Conservation (phyloP, 2,113 vertebrate species). For the Hyperopisus bebe region DNA sequence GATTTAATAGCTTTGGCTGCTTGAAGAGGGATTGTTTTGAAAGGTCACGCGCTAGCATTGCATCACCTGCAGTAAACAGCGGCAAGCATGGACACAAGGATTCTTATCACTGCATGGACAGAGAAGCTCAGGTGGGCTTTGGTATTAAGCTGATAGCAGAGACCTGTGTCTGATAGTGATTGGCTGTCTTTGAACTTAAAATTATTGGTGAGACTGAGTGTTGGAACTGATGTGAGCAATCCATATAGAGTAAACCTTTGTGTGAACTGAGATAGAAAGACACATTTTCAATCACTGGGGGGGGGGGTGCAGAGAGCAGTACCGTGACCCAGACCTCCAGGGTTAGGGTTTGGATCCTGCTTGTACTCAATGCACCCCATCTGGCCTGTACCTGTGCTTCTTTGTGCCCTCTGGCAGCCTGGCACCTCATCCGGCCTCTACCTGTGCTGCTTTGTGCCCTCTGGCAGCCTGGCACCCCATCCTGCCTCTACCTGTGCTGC, state of each 20-base stretch:
- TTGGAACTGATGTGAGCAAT: neutral
- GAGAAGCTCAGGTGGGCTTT: neutral
- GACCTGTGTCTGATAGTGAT: neutral
- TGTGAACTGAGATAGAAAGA: neutral
- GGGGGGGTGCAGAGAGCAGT: neutral
- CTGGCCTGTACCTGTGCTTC: too few species aligned
- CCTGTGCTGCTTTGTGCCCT: too few species aligned
- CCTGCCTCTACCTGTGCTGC: too few species aligned
- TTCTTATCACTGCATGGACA: neutral
- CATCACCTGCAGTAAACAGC: neutral
- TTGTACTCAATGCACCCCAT: neutral
- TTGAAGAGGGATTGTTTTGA: neutral
- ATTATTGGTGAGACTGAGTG: neutral
- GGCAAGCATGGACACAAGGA: neutral
- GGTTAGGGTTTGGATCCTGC: neutral
- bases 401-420: neutral
- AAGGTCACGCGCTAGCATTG: neutral
- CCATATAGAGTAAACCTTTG: neutral
- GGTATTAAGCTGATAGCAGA: neutral
- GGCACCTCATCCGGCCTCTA: neutral
- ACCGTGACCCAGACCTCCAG: neutral
- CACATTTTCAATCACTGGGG: neutral
- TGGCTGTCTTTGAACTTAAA: slow-evolving; percentile 7
- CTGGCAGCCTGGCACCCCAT: too few species aligned
- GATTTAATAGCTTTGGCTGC: slow-evolving; percentile 5